phyloP scores from a whole-genome alignment of 2,797 vertebrate genomes.

The Chrysolophus pictus region DNA sequence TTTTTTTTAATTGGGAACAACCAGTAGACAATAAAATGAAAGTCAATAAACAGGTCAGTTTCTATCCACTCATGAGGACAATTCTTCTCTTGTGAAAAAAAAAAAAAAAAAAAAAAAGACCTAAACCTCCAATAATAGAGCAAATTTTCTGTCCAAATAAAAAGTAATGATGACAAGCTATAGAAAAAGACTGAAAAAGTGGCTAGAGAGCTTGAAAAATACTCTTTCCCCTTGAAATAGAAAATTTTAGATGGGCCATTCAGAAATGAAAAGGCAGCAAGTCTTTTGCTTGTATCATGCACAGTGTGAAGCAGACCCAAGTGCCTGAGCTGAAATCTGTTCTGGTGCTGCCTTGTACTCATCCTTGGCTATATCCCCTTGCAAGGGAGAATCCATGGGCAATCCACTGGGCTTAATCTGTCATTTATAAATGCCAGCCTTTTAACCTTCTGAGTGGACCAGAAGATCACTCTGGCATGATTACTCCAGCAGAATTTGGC shows the following conservation, averaged over 20 bases:
- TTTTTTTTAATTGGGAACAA: not conserved
- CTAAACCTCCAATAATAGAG: not conserved
- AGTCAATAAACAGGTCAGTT: slow-evolving; percentile 34
- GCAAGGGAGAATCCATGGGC: not conserved
- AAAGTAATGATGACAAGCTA: not conserved
- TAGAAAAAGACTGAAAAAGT: not conserved
- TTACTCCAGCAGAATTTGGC: rapidly evolving
- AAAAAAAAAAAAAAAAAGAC: not conserved
- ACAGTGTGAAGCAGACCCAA: not conserved
- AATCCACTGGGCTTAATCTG: not conserved
- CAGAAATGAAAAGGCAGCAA: not conserved
- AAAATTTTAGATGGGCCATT: not conserved
- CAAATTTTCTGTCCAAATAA: not conserved
- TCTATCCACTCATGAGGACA: not conserved
- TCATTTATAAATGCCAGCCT: not conserved
- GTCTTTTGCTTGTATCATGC: not conserved
- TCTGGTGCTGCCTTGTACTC: not conserved
- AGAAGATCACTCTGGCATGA: not conserved
- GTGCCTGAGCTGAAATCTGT: rapidly evolving
- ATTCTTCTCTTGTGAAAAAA: not conserved
- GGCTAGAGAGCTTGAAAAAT: not conserved
- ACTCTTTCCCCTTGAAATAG: not conserved
- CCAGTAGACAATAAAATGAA: slow-evolving; percentile 3
- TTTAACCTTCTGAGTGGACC: not conserved
- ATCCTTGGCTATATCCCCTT: not conserved